phyloP scores from a whole-genome alignment of 1,140 invertebrate species.

The Megalonaias nervosa region DNA sequence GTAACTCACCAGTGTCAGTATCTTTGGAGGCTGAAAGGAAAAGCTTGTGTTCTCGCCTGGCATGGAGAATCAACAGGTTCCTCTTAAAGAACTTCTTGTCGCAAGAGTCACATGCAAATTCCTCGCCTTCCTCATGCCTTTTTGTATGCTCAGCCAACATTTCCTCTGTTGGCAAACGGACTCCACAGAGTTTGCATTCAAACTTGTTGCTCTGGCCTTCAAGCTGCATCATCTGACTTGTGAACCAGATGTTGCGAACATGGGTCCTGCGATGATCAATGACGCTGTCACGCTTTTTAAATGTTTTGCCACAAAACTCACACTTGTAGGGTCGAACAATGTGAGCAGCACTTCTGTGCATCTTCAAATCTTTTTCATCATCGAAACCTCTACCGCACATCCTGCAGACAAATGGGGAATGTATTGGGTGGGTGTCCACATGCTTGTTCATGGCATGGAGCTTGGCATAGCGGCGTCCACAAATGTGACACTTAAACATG shows the following conservation, averaged over 20 bases:
- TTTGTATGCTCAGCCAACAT: constrained; percentile 25
- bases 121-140: constrained; percentile 23
- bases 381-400: constrained; percentile 36
- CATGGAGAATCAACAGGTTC: constrained; percentile 18
- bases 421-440: constrained; percentile 34
- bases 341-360: constrained; percentile 26
- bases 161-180: constrained; percentile 14
- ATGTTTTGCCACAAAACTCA: constrained; percentile 35
- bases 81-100: constrained; percentile 28
- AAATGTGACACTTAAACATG: constrained; percentile 30
- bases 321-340: constrained; percentile 34
- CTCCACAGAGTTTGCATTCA: constrained; percentile 27
- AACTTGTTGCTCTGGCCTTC: constrained; percentile 9
- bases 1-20: background rate
- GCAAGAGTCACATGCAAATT: constrained; percentile 29
- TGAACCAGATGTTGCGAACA: constrained; percentile 15
- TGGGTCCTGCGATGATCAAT: constrained; percentile 28
- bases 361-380: constrained; percentile 27
- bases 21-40: constrained; percentile 1
- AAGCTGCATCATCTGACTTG: background rate
- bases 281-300: constrained; percentile 31
- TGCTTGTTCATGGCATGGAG: constrained; percentile 26
- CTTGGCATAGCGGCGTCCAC: constrained; percentile 30
- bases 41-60: constrained; percentile 26
- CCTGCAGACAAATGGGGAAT: constrained; percentile 30